These are phyloP conservation scores for Drosophila teissieri DNA, from an alignment of 1,140 invertebrate species.

Conservation along the genomic window DNA sequence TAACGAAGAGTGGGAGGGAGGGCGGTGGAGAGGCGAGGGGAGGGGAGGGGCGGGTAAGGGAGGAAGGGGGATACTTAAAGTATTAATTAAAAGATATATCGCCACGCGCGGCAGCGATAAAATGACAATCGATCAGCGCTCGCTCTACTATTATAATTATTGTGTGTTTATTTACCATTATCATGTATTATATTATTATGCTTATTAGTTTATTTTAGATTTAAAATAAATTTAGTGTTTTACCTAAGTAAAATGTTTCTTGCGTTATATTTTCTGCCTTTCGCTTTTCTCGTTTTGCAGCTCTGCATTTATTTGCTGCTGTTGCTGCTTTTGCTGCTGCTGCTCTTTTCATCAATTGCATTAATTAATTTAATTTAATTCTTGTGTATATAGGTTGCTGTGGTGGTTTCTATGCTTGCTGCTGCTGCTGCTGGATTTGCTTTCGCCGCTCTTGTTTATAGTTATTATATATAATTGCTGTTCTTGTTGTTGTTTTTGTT, in stretches of 20 bases:
- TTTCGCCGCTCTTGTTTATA: constrained; percentile 33
- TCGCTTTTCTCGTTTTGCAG: constrained; percentile 1
- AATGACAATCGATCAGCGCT: constrained; percentile 48
- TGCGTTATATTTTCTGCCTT: constrained; percentile 30
- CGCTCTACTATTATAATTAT: constrained; percentile 46
- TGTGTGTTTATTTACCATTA: constrained; percentile 39
- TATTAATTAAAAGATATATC: constrained; percentile 27
- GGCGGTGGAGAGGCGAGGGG: too few relatives aligned
- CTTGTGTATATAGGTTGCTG: constrained; percentile 19
- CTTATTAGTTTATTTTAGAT: constrained; percentile 53
- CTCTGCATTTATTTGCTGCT: neutral
- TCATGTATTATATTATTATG: constrained; percentile 23
- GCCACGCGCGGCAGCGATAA: neutral
- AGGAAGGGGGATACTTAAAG: constrained; percentile 6
- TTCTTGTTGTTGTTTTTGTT: constrained; percentile 17
- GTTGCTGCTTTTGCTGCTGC: neutral
- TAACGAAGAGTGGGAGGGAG: constrained; percentile 22
- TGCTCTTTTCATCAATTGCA: constrained; percentile 10
- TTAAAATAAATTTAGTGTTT: constrained; percentile 58
- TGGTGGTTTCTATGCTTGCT: neutral
- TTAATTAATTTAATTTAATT: constrained; percentile 23
- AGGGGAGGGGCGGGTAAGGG: neutral
- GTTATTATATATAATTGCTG: constrained; percentile 30
- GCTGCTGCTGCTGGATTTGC: constrained; percentile 23
- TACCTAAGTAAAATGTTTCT: constrained; percentile 45